A percentile compares a stretch with the other conserved stretches of the same genome.
Conservation (phyloP, 2,797 vertebrate species). For the Bryconaethiops microstoma region DNA sequence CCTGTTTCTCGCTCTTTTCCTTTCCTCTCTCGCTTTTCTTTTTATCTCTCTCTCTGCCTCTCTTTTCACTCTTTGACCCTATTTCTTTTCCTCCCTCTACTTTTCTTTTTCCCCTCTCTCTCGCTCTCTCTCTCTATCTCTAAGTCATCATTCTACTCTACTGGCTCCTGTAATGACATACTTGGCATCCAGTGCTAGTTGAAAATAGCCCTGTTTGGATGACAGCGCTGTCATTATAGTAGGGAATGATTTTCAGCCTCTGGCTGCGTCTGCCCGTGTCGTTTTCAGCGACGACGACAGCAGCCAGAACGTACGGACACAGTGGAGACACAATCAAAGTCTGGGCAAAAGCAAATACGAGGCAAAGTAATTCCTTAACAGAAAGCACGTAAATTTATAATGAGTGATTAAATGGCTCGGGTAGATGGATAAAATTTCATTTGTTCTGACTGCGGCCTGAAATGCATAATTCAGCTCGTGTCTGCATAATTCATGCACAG, state of each 20-base stretch:
- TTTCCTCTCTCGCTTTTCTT: too few relatives aligned
- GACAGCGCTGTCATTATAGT: constrained; percentile 36
- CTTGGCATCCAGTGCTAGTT: constrained; percentile 30
- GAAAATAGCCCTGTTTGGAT: constrained; percentile 36
- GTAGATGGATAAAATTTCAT: background rate
- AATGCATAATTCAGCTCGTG: constrained; percentile 1
- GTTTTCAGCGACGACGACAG: background rate
- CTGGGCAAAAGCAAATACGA: background rate
- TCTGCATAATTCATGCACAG: background rate
- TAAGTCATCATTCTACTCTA: constrained; percentile 11
- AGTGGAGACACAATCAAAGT: constrained; percentile 6
- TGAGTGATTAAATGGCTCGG: background rate
- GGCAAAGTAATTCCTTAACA: background rate
- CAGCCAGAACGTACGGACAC: background rate
- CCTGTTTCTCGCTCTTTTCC: too few relatives aligned
- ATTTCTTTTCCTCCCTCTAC: too few relatives aligned
- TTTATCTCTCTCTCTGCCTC: too few relatives aligned
- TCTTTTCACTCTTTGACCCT: too few relatives aligned
- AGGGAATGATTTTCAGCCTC: constrained; percentile 10
- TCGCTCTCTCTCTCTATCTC: background rate
- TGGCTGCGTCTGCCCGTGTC: constrained; percentile 8
- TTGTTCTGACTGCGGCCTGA: background rate
- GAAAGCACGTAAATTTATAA: constrained; percentile 8
- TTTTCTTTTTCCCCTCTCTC: background rate
- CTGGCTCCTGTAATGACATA: constrained; percentile 42